Conservation (phyloP, 1,140 invertebrate species). For the Drosophila carrolli region DNA sequence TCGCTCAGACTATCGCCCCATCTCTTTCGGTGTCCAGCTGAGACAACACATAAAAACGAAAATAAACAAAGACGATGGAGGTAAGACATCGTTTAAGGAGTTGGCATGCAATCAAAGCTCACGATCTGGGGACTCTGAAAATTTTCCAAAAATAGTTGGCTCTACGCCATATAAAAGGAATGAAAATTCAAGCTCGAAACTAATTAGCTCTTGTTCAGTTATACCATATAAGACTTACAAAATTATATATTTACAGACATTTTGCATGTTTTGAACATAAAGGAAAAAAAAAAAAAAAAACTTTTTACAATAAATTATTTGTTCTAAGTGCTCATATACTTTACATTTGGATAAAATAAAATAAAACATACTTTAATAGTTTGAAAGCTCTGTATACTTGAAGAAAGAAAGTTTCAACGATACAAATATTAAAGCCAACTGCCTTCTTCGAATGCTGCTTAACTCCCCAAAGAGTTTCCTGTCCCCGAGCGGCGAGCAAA, state of each 20-base stretch:
- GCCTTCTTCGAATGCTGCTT: not conserved
- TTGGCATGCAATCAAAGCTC: conserved; percentile 27
- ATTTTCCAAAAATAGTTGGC: not conserved
- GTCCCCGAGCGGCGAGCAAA: not conserved
- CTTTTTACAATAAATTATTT: too few species aligned
- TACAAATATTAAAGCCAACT: not conserved
- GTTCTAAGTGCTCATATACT: not conserved
- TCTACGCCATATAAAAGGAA: not conserved
- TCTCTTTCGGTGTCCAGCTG: conserved; percentile 59
- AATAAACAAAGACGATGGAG: conserved; percentile 50
- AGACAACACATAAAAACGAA: conserved; percentile 67
- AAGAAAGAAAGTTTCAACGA: too few species aligned
- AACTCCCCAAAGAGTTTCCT: conserved; percentile 2
- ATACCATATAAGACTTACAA: not conserved
- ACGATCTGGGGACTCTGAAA: conserved; percentile 12
- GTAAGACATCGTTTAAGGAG: conserved; percentile 29
- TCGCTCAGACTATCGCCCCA: too few species aligned
- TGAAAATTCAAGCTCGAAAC: not conserved
- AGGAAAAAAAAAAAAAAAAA: too few species aligned
- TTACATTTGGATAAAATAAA: too few species aligned
- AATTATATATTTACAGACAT: too few species aligned
- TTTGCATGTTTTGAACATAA: too few species aligned
- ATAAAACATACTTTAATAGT: too few species aligned
- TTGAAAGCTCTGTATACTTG: too few species aligned
- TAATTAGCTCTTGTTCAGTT: not conserved